phyloP scores from a whole-genome alignment of 2,888 invertebrate species.

The Campaea margaritaria region DNA sequence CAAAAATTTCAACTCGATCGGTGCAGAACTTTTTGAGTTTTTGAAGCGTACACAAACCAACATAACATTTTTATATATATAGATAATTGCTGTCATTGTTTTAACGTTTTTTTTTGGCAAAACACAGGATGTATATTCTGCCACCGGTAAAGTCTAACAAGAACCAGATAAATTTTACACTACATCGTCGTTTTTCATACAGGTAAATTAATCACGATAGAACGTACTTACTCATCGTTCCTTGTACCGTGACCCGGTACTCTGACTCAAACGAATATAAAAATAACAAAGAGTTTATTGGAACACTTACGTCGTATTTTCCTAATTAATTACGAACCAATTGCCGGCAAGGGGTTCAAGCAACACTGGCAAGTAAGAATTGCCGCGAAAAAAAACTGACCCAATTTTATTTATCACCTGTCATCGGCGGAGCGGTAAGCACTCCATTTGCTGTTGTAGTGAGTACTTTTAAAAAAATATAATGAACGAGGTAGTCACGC shows the following conservation, averaged over 20 bases:
- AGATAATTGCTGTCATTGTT: too few relatives aligned
- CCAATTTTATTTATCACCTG: constrained; percentile 52
- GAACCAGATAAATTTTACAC: too few relatives aligned
- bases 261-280: constrained; percentile 13
- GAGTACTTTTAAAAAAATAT: constrained; percentile 45
- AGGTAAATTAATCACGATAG: too few relatives aligned
- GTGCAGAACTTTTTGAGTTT: too few relatives aligned
- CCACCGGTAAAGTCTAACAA: not conserved
- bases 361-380: constrained; percentile 27
- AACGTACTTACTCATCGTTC: not conserved
- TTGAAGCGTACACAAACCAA: too few relatives aligned
- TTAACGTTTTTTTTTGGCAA: not conserved
- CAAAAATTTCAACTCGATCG: too few relatives aligned
- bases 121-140: not conserved
- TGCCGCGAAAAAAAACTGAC: constrained; percentile 34
- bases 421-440: constrained; percentile 40
- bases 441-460: constrained; percentile 39
- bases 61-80: too few relatives aligned
- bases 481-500: constrained; percentile 42
- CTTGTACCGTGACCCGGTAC: not conserved
- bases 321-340: constrained; percentile 35
- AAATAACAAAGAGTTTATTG: constrained; percentile 6
- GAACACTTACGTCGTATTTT: constrained; percentile 9
- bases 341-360: constrained; percentile 20
- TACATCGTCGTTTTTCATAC: too few relatives aligned